These are phyloP conservation scores for Delphinus delphis DNA, from an alignment of 2,113 vertebrate species.

Conservation along the genomic window DNA sequence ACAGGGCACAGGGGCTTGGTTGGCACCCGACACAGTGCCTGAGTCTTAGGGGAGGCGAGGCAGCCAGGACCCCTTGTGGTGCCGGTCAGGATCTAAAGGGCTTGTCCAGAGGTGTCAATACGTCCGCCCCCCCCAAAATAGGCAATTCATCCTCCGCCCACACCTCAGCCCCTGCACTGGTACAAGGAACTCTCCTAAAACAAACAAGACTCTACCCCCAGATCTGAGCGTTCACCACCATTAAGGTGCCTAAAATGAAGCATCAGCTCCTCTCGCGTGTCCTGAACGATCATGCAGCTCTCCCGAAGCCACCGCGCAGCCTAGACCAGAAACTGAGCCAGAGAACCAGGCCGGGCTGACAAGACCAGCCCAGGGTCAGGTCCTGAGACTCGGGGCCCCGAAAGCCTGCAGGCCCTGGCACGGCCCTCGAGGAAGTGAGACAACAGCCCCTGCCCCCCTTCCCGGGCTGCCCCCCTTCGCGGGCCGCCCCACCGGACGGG, in stretches of 20 bases:
- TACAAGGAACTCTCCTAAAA: neutral
- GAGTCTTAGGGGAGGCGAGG: neutral
- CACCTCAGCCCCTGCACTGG: neutral
- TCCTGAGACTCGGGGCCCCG: neutral
- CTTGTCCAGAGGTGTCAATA: neutral
- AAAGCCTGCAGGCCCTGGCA: too few species aligned
- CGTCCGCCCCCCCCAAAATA: neutral
- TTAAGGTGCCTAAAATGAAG: neutral
- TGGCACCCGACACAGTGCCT: neutral
- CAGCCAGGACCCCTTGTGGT: neutral
- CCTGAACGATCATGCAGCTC: neutral
- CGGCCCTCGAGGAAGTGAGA: neutral
- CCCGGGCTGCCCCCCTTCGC: neutral
- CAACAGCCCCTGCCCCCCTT: too few species aligned
- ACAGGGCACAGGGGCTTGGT: neutral
- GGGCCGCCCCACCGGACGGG: too few species aligned
- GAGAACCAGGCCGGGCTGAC: neutral
- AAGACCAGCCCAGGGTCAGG: neutral
- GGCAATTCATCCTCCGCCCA: fast-evolving
- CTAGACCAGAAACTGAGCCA: neutral
- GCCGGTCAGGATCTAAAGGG: too few species aligned
- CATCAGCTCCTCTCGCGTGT: neutral
- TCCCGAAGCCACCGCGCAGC: too few species aligned
- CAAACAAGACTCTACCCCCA: neutral
- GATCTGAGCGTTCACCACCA: fast-evolving